Base-by-base conservation (phyloP, 2,888 invertebrate species). In the Deilephila porcellus region DNA sequence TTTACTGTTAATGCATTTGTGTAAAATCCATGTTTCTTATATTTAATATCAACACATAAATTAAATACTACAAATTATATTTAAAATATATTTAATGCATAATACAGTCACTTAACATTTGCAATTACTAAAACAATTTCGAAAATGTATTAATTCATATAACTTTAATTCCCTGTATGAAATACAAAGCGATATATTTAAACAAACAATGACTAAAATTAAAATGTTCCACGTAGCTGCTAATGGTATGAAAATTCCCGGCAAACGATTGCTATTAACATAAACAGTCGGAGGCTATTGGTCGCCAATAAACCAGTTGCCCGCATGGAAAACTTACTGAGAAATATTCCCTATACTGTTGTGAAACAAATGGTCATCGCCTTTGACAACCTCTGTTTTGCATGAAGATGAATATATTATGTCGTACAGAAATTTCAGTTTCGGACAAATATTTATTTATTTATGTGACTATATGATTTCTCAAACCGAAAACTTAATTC, bases 211-310 rank as follows among this genome's bases (percentile, higher is more conserved):
- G 29, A 67, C 25, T 67, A 67, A 67, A 67, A 67, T 67, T 67
- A 52, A 67, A 52, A 67, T 25, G 67, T 67, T 67, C 52, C 52
- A 25, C 67, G 67, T 17, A 67, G 14, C 25, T 25, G 25, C 67
- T 67, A 67, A 67, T 52, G n/a, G 25, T 45, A 52, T 67, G 67
- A 71, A 76, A 79, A 79, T 81, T 82, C 81, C 79, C 79, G 76
- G 77, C 75, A 77, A 80, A 78, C 80, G 79, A 81, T 71, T 70
- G 77, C 80, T 75, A 84, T 83, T 84, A 81, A 82, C 83, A 83
- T 83, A 80, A 83, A 82, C 81, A 80, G 79, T 74, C 83, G 80
- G 80, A 78, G 76, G 78, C 78, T 82, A 79, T 82, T 78, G 76
- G 77, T 76, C 74, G 79, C 75, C 77, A 73, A 81, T 84, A 84